Base-by-base conservation (phyloP, 2,888 invertebrate genomes). In the Sceliomorpha sp. region DNA sequence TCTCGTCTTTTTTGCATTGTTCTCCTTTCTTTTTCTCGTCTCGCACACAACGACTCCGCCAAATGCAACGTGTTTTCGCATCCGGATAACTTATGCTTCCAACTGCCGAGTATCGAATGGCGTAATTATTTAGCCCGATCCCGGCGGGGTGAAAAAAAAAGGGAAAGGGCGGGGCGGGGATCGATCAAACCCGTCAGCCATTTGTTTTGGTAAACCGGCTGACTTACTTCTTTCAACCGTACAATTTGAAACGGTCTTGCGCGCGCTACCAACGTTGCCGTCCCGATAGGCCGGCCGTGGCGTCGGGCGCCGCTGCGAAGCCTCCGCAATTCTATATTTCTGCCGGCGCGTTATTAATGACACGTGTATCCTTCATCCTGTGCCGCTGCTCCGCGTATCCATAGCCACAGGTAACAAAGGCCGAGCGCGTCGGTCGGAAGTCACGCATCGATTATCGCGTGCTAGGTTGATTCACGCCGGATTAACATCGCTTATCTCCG, bases 381-480 rank as follows among this genome's bases (percentile, higher is more conserved):
- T 66, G 44, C 36, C 34, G 48, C 42, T 39, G 10, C n/a, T n/a
- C n/a, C 34, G 15, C 47, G 48, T 50, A 31, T 40, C 37, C 44
- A 31, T 36, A 39, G 48, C 42, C 47, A 17, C 24, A 20, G 39
- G 40, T 67, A 64, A 71, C 70, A 71, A 71, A 67, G 58, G 42
- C 60, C 39, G 42, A 47, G 44, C 56, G 50, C 51, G 62, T 59
- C 40, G 45, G 53, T 66, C 66, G 70, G 70, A 71, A 71, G 70
- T 71, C 70, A 71, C 59, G 67, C 71, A 71, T 71, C 71, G 71
- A 63, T 68, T 68, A 68, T 71, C 63, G 47, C 66, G 39, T 31
- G 53, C 48, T 45, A 51, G 40, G 56, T 51, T 60, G 63, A 59
- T 67, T 71, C 67, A 63, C 64, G 56, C 47, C 29, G 63, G 55